A percentile compares a stretch with the other conserved stretches of the same genome.
phyloP scores from a whole-genome alignment of 2,888 invertebrate genomes.

The Halictus ligatus region DNA sequence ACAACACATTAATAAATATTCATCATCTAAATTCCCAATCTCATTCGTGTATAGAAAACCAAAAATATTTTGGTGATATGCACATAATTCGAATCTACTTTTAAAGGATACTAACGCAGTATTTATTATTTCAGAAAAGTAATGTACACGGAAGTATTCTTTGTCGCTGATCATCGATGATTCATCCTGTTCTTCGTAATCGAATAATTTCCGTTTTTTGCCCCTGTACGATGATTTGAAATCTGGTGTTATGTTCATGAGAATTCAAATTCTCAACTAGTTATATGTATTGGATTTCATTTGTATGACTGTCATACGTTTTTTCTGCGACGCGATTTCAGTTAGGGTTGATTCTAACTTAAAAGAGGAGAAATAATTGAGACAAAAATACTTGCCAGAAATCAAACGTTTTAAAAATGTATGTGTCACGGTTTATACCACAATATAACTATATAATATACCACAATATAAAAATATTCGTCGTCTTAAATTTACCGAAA shows the following conservation, averaged over 20 bases:
- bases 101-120: slow-evolving; percentile 50
- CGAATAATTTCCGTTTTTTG: no score
- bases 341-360: neutral
- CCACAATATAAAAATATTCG: neutral
- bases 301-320: neutral
- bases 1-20: no score
- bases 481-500: neutral
- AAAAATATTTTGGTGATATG: slow-evolving; percentile 53
- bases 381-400: slow-evolving; percentile 1
- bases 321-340: neutral
- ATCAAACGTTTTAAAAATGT: neutral
- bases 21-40: no score
- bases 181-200: no score
- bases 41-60: neutral
- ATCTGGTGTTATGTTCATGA: no score
- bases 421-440: neutral
- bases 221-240: no score
- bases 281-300: neutral
- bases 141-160: no score
- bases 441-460: no score
- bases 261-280: neutral
- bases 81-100: slow-evolving; percentile 53
- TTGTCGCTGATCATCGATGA: no score
- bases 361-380: neutral
- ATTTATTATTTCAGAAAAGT: slow-evolving; percentile 16